Evolutionary conservation across 1,140 invertebrate species (phyloP).

Genomic region (Sinonovacula constricta): DNA sequence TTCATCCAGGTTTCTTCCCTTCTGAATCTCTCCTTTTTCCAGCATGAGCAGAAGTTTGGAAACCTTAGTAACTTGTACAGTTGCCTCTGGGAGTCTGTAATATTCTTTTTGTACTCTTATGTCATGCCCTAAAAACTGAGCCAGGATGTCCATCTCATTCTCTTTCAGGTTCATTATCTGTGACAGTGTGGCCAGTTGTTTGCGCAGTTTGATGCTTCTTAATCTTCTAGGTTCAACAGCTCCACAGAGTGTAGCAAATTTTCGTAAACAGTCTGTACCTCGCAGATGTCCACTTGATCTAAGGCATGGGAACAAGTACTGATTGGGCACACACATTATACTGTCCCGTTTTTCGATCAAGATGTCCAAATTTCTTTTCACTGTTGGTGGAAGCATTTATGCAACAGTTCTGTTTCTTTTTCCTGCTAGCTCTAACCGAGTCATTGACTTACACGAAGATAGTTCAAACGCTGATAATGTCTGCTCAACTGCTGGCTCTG

Average conservation of each 20-base stretch:
- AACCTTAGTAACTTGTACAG: slow-evolving; percentile 60
- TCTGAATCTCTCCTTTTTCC: slow-evolving; percentile 1
- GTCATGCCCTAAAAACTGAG: slow-evolving; percentile 61
- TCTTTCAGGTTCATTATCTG: slow-evolving; percentile 49
- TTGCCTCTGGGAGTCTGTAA: slow-evolving; percentile 59
- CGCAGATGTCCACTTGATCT: too few species aligned
- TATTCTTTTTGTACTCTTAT: slow-evolving; percentile 59
- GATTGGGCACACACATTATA: too few species aligned
- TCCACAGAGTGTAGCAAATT: neutral
- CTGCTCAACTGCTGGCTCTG: slow-evolving; percentile 10
- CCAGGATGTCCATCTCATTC: slow-evolving; percentile 54
- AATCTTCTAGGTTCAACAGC: neutral
- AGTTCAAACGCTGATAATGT: slow-evolving; percentile 6
- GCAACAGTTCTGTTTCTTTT: too few species aligned
- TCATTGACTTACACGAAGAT: neutral
- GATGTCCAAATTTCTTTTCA: too few species aligned
- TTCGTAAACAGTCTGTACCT: neutral
- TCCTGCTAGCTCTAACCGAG: slow-evolving; percentile 12
- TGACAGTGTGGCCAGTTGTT: slow-evolving; percentile 11
- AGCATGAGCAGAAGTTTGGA: slow-evolving; percentile 45
- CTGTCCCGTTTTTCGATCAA: too few species aligned
- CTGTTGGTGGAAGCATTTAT: too few species aligned
- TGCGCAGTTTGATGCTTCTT: slow-evolving; percentile 2
- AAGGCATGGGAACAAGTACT: too few species aligned
- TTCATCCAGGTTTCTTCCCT: too few species aligned